Conservation (phyloP, 2,797 vertebrate species). For the Gymnothorax reevesii region DNA sequence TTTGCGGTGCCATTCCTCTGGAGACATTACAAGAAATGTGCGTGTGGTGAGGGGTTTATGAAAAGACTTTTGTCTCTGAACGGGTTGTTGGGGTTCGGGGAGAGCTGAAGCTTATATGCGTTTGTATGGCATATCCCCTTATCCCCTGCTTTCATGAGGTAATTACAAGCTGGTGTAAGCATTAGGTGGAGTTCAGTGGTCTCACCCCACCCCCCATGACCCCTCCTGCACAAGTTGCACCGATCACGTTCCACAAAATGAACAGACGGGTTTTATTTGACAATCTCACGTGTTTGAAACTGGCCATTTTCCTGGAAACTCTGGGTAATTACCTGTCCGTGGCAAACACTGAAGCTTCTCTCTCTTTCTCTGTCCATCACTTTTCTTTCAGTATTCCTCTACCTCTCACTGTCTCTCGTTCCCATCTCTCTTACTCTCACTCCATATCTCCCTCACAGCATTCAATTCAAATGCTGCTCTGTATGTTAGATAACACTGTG, state of each 20-base stretch:
- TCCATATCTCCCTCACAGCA: not conserved
- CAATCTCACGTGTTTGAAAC: not conserved
- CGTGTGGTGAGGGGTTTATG: no score
- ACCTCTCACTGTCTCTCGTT: not conserved
- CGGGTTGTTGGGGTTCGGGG: not conserved
- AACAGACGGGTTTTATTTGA: not conserved
- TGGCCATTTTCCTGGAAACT: not conserved
- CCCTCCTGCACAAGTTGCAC: not conserved
- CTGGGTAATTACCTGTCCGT: not conserved
- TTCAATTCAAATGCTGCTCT: no score
- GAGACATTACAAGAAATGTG: not conserved
- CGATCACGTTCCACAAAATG: not conserved
- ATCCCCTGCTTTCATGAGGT: not conserved
- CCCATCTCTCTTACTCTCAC: not conserved
- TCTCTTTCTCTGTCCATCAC: not conserved
- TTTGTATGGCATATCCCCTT: not conserved
- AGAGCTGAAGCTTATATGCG: not conserved
- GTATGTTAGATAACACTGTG: no score
- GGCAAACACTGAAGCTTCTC: not conserved
- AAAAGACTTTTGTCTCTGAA: no score
- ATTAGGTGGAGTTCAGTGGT: not conserved
- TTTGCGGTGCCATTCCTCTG: not conserved
- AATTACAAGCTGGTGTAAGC: not conserved
- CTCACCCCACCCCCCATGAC: not conserved
- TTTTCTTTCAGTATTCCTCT: not conserved